Evolutionary conservation across 2,797 vertebrate species (phyloP).

Genomic region (Ibycter americanus): DNA sequence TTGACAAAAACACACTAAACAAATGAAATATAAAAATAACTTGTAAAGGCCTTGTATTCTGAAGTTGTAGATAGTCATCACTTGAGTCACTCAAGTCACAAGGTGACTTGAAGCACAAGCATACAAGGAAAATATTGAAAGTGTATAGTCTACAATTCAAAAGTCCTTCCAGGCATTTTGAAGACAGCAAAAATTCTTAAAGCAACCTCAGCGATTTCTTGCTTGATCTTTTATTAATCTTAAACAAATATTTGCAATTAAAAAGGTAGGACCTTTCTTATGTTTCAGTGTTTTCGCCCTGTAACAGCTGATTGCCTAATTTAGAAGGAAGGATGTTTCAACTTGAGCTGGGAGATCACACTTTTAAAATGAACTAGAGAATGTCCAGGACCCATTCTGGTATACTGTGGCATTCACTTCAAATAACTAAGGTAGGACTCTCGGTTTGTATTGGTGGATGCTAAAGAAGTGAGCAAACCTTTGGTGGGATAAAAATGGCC

Average conservation of each 20-base stretch:
- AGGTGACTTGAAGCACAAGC: background rate
- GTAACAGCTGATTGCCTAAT: background rate
- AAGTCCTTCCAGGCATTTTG: background rate
- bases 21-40: background rate
- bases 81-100: too few species aligned
- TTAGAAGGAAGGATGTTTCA: background rate
- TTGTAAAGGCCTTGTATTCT: background rate
- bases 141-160: background rate
- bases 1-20: background rate
- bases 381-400: background rate
- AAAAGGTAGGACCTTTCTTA: background rate
- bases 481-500: background rate
- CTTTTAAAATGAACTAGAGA: background rate
- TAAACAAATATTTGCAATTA: background rate
- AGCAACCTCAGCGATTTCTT: background rate
- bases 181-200: background rate
- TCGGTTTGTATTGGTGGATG: background rate
- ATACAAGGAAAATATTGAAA: background rate
- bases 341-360: background rate
- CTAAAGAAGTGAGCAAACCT: background rate
- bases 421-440: background rate
- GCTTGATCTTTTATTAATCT: background rate
- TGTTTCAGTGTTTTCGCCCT: background rate
- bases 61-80: background rate
- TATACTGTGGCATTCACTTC: background rate